Conservation (phyloP, 2,888 invertebrate species). For the Podotricha telesiphe region DNA sequence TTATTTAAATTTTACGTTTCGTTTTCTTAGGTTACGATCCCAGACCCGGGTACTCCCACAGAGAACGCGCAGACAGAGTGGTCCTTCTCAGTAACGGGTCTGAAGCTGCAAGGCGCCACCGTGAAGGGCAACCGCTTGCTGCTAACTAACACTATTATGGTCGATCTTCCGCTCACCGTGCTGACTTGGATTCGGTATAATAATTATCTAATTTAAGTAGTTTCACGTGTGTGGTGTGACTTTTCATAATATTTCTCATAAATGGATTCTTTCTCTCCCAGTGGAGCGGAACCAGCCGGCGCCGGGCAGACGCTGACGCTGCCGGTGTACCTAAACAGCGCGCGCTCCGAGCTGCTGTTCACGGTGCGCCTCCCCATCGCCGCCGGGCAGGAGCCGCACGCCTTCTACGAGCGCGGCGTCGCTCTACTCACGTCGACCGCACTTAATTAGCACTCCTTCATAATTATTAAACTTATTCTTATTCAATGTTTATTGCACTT, state of each 20-base stretch:
- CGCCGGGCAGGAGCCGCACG: constrained; percentile 95
- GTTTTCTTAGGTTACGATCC: constrained; percentile 81
- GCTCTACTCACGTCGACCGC: constrained; percentile 97
- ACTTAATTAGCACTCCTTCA: too few species aligned
- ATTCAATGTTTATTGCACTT: neutral
- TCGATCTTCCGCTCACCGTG: constrained; percentile 94
- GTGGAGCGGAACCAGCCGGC: constrained; percentile 64
- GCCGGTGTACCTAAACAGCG: constrained; percentile 98
- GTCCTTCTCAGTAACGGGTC: constrained; percentile 89
- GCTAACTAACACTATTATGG: constrained; percentile 96
- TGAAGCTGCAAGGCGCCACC: constrained; percentile 98
- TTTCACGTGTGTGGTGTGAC: too few species aligned
- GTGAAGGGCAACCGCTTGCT: constrained; percentile 95
- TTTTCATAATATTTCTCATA: too few species aligned
- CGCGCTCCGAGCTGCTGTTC: constrained; percentile 96
- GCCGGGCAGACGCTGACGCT: constrained; percentile 88
- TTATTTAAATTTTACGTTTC: too few species aligned
- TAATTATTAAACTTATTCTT: too few species aligned
- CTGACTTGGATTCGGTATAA: constrained; percentile 95
- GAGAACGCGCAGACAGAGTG: constrained; percentile 86
- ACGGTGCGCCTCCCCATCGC: constrained; percentile 97
- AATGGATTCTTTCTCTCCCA: constrained; percentile 49
- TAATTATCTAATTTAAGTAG: too few species aligned
- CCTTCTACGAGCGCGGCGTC: constrained; percentile 99
- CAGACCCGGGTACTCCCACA: constrained; percentile 82